phyloP scores from a whole-genome alignment of 2,113 vertebrate genomes.

The Probosciger aterrimus region DNA sequence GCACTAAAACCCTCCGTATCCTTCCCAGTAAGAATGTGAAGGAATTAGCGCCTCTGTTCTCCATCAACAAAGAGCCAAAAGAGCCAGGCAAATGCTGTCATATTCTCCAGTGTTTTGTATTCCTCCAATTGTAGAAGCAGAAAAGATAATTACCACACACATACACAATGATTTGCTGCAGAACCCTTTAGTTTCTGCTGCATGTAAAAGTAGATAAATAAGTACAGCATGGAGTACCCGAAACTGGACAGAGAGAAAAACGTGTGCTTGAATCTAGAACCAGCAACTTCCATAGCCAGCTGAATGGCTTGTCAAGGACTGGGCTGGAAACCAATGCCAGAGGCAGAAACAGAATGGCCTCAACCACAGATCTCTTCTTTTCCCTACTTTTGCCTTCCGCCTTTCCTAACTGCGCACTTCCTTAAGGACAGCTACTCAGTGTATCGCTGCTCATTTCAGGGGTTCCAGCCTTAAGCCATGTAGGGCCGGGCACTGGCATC shows the following conservation, averaged over 20 bases:
- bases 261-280: background rate
- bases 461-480: background rate
- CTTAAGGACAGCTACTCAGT: background rate
- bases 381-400: background rate
- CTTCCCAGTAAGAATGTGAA: background rate
- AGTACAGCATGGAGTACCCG: rapidly evolving
- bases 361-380: background rate
- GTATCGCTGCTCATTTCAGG: background rate
- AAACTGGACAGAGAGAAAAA: background rate
- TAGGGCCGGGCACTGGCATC: background rate
- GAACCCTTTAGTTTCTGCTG: background rate
- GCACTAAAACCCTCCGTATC: background rate
- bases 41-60: background rate
- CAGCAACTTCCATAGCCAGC: background rate
- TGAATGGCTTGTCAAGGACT: background rate
- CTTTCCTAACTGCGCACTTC: background rate
- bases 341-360: background rate
- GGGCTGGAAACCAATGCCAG: background rate
- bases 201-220: background rate
- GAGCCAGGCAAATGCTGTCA: background rate
- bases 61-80: background rate
- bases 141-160: background rate
- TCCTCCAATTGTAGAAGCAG: background rate
- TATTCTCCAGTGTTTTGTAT: background rate
- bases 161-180: background rate